Percentiles rank a stretch among this genome's conserved stretches.
phyloP scores from a whole-genome alignment of 37 sponge, comb jelly and placozoan genomes.

The Oopsacas minuta region DNA sequence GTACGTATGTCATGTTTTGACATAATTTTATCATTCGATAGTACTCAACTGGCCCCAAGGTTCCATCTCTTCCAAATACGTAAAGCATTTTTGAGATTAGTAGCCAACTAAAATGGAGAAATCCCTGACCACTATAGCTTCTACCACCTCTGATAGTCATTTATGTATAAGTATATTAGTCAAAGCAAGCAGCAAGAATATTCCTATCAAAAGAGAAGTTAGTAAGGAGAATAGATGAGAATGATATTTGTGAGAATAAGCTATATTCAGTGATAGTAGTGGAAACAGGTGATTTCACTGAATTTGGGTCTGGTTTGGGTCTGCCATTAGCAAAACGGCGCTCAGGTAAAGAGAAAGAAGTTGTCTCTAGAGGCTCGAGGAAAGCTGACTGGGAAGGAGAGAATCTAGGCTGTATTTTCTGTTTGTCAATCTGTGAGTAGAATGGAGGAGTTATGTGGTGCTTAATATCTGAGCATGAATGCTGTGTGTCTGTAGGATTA shows the following conservation, averaged over 20 bases:
- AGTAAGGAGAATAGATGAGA: neutral
- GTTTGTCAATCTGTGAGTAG: neutral
- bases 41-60: no score
- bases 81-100: no score
- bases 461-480: neutral
- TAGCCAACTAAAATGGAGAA: no score
- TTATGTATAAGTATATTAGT: no score
- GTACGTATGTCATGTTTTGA: no score
- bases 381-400: neutral
- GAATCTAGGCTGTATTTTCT: neutral
- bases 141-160: no score
- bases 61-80: no score
- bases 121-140: no score
- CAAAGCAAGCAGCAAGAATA: neutral
- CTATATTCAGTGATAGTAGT: neutral
- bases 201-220: neutral
- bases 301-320: neutral
- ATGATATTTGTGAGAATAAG: neutral
- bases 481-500: neutral
- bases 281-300: neutral
- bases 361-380: neutral
- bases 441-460: neutral
- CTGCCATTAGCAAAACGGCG: neutral
- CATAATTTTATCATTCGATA: no score
- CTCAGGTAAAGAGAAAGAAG: neutral